These are phyloP conservation scores for Stichodactyla mertensii DNA, from an alignment of 64 coral and sea anemone species.

Conservation along the genomic window DNA sequence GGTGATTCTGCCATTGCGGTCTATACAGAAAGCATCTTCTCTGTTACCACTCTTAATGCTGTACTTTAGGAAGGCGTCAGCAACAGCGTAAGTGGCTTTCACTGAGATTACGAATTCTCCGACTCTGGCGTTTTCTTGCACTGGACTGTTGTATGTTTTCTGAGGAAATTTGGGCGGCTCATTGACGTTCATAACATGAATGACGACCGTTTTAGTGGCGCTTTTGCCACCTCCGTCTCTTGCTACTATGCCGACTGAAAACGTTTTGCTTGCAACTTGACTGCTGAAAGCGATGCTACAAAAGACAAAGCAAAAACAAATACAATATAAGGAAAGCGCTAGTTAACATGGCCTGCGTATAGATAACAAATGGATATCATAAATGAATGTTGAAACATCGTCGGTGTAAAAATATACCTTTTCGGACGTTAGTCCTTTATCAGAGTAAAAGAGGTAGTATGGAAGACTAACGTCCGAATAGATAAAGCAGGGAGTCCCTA, in stretches of 20 bases:
- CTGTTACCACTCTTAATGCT: constrained; percentile 56
- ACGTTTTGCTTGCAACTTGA: not conserved
- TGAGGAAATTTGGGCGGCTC: constrained; percentile 16
- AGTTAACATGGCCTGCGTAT: too few species aligned
- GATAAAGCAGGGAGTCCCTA: too few species aligned
- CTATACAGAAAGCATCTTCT: constrained; percentile 67
- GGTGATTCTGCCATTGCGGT: constrained; percentile 51
- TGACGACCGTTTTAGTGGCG: constrained; percentile 2
- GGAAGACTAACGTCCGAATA: too few species aligned
- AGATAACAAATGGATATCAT: too few species aligned
- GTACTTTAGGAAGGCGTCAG: constrained; percentile 48
- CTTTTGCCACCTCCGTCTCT: not conserved
- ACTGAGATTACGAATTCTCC: constrained; percentile 34
- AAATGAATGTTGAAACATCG: too few species aligned
- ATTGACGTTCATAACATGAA: constrained; percentile 43
- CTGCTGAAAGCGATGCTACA: not conserved
- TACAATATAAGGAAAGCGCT: not conserved
- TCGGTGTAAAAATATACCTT: too few species aligned
- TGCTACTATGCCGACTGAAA: constrained; percentile 26
- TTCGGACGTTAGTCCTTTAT: too few species aligned
- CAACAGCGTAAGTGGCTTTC: constrained; percentile 29
- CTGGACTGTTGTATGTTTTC: constrained; percentile 19
- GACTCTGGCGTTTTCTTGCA: constrained; percentile 44
- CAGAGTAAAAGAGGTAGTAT: too few species aligned
- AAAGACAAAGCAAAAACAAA: not conserved